phyloP scores from a whole-genome alignment of 2,797 vertebrate species.

The Sternotherus odoratus region DNA sequence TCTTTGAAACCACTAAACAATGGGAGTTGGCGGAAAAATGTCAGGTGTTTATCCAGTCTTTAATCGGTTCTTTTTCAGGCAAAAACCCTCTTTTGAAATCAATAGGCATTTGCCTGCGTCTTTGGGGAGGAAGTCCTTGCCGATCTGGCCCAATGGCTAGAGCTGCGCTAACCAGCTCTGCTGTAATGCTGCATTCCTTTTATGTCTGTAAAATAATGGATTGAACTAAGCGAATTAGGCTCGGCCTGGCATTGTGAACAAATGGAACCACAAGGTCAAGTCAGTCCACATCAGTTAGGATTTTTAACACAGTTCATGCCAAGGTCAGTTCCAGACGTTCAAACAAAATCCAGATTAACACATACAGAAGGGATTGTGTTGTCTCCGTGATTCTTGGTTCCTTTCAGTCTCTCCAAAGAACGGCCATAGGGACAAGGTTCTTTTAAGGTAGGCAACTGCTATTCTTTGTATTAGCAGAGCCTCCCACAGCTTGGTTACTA shows the following conservation, averaged over 20 bases:
- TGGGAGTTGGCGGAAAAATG: slow-evolving; percentile 42
- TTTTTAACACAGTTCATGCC: slow-evolving; percentile 75
- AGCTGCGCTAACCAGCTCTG: neutral
- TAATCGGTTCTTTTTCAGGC: slow-evolving; percentile 31
- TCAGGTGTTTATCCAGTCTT: slow-evolving; percentile 58
- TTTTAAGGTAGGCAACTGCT: neutral
- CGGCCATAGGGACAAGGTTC: slow-evolving; percentile 1
- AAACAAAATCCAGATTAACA: slow-evolving; percentile 77
- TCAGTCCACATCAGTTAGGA: slow-evolving; percentile 66
- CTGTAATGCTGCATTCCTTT: slow-evolving; percentile 62
- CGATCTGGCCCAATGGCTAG: slow-evolving; percentile 14
- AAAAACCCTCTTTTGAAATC: slow-evolving; percentile 45
- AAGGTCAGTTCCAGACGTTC: slow-evolving; percentile 76
- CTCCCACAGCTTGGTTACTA: neutral
- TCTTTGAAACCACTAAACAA: slow-evolving; percentile 63
- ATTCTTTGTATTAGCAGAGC: slow-evolving; percentile 3
- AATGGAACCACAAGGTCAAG: slow-evolving; percentile 57
- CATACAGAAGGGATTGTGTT: slow-evolving; percentile 70
- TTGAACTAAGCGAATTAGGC: slow-evolving; percentile 46
- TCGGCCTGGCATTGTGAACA: slow-evolving; percentile 37
- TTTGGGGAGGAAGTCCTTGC: slow-evolving; percentile 1
- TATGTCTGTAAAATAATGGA: slow-evolving; percentile 61
- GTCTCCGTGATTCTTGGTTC: slow-evolving; percentile 55
- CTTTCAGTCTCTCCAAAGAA: slow-evolving; percentile 47
- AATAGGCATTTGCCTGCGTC: slow-evolving; percentile 39